These are phyloP conservation scores for Pteronura brasiliensis DNA, from an alignment of 2,113 vertebrate genomes.

Conservation along the genomic window DNA sequence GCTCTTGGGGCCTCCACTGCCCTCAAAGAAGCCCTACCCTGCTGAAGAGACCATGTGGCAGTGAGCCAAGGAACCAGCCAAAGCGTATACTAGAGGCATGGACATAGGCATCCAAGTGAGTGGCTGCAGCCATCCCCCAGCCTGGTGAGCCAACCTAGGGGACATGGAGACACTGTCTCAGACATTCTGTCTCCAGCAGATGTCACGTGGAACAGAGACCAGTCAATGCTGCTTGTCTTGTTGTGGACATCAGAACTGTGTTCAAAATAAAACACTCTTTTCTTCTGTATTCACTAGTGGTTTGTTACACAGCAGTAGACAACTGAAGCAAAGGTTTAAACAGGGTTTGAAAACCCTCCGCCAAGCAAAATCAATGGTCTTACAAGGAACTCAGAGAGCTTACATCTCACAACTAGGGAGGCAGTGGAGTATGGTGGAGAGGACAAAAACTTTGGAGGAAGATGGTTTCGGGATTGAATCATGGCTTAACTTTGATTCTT, in stretches of 20 bases:
- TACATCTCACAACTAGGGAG: background rate
- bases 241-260: background rate
- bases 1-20: background rate
- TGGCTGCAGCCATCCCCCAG: background rate
- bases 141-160: background rate
- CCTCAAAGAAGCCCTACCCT: background rate
- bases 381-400: background rate
- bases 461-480: background rate
- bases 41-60: background rate
- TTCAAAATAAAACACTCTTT: background rate
- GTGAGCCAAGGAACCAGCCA: background rate
- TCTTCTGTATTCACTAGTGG: background rate
- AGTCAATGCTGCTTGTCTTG: background rate
- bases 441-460: background rate
- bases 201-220: background rate
- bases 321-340: background rate
- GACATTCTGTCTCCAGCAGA: background rate
- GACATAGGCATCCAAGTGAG: fast-evolving
- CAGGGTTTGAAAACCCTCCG: background rate
- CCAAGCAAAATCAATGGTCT: background rate
- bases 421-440: too few species aligned
- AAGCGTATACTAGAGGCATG: background rate
- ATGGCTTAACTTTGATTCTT: background rate
- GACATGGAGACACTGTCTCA: fast-evolving
- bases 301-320: background rate